Evolutionary conservation across 2,797 vertebrate species (phyloP), one percentile per base, ranked within the genome.

Genomic region (Caiman crocodilus): DNA sequence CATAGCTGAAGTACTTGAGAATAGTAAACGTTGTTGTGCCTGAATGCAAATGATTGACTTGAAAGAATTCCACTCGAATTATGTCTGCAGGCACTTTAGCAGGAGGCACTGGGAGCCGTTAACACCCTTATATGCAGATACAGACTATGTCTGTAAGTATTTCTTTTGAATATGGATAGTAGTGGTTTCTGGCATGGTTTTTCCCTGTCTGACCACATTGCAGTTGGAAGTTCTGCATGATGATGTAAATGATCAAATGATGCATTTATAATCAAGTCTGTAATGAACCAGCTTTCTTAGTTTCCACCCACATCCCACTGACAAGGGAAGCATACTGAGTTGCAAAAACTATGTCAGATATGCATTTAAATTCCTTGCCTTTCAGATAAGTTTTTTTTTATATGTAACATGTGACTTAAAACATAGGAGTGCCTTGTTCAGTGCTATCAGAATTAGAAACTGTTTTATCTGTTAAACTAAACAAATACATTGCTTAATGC

Each of bases 351-450:
- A 83, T 92, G 94, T 88, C 85, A 95, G 89, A 81, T 76, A 78
- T 95, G 58, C 84, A 89, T 94, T 91, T 93, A 94, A 96, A 96
- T 95, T 79, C 67, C 78, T 91, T 65, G 65, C 26, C 90, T 77
- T 91, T 94, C 90, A 94, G 95, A 95, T 30, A 32, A 73, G 58
- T 92, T 89, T 90, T 64, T 58, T 88, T 94, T 93, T 88, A 80
- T 81, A 75, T 87, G 75, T 75, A 93, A 59, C 93, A 94, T 91
- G 93, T 97, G 94, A 96, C 94, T 96, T 55, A 88, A 93, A 92
- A 83, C 93, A 96, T 95, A 97, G 94, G 95, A 94, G 84, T 79
- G 77, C 82, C 87, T 96, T 97, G 93, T 97, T 83, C 89, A 84
- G 50, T 87, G 71, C 74, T 87, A 67, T 56, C 90, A 78, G 77